Percentiles rank a stretch among this genome's conserved stretches.
Conservation (phyloP, 2,888 invertebrate genomes). For the Calameuta filiformis region DNA sequence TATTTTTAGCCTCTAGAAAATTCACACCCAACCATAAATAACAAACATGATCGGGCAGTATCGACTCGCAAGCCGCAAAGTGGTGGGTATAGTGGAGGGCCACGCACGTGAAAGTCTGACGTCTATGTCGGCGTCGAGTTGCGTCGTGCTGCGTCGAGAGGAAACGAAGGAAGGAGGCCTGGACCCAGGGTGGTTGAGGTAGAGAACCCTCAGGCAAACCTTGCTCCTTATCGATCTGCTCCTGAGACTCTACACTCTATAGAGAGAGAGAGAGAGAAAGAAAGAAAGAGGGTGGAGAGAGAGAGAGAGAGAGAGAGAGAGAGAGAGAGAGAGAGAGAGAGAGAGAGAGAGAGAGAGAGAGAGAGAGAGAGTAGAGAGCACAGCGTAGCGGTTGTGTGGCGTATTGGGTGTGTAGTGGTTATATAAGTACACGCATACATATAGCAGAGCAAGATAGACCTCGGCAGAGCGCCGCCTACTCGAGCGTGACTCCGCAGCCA, state of each 20-base stretch:
- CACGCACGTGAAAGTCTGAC: constrained; percentile 29
- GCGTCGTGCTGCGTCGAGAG: constrained; percentile 42
- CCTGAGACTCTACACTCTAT: constrained; percentile 54
- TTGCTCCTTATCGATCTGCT: constrained; percentile 64
- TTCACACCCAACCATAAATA: not conserved
- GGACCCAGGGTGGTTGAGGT: constrained; percentile 43
- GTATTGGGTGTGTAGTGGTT: not conserved
- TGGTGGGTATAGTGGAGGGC: not conserved
- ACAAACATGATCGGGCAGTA: not conserved
- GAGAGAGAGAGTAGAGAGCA: not conserved
- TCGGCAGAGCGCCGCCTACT: constrained; percentile 59
- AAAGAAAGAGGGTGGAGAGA: constrained; percentile 26
- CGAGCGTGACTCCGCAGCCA: constrained; percentile 64
- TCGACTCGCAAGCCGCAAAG: constrained; percentile 23
- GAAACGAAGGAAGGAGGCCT: constrained; percentile 46
- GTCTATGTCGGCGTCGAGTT: constrained; percentile 28
- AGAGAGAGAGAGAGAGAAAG: constrained; percentile 24
- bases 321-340: constrained; percentile 29
- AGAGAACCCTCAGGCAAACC: constrained; percentile 59
- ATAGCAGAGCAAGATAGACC: constrained; percentile 48
- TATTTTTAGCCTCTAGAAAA: not conserved
- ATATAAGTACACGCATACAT: not conserved
- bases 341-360: constrained; percentile 12
- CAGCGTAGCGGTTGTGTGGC: not conserved
- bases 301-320: constrained; percentile 27